A percentile compares a stretch with the other conserved stretches of the same genome.
Conservation (phyloP, 2,113 vertebrate genomes). For the Leuciscus idus region DNA sequence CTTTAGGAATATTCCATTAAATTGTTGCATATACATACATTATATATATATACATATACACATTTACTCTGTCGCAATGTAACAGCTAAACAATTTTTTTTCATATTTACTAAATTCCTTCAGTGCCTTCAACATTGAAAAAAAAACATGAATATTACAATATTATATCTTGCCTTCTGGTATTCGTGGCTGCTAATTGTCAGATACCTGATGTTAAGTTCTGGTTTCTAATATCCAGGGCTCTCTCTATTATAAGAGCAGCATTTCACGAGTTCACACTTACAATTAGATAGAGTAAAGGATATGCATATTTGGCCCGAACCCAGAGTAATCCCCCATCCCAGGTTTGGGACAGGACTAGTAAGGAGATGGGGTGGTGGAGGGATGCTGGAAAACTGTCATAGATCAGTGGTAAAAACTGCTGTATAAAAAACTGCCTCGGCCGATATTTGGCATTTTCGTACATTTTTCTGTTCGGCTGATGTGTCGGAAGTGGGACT, state of each 20-base stretch:
- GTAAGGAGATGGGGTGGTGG: no score
- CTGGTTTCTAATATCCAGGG: neutral
- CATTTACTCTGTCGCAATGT: neutral
- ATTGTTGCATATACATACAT: slow-evolving; percentile 49
- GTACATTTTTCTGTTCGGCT: neutral
- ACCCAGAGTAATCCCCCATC: no score
- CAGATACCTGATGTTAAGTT: neutral
- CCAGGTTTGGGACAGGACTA: no score
- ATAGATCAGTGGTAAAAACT: no score
- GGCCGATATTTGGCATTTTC: no score
- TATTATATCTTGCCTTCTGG: neutral
- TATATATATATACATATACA: neutral
- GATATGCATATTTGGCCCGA: no score
- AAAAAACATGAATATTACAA: neutral
- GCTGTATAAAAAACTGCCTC: no score
- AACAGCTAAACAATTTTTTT: neutral
- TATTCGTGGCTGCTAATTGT: neutral
- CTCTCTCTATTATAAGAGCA: no score
- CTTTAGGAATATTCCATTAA: slow-evolving; percentile 52
- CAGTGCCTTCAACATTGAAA: neutral
- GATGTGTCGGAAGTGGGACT: no score
- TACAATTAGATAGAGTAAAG: no score
- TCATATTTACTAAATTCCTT: neutral
- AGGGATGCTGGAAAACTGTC: no score
- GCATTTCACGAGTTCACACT: no score